These are phyloP conservation scores for Orthosia gracilis DNA, from an alignment of 2,888 invertebrate species.

Conservation along the genomic window DNA sequence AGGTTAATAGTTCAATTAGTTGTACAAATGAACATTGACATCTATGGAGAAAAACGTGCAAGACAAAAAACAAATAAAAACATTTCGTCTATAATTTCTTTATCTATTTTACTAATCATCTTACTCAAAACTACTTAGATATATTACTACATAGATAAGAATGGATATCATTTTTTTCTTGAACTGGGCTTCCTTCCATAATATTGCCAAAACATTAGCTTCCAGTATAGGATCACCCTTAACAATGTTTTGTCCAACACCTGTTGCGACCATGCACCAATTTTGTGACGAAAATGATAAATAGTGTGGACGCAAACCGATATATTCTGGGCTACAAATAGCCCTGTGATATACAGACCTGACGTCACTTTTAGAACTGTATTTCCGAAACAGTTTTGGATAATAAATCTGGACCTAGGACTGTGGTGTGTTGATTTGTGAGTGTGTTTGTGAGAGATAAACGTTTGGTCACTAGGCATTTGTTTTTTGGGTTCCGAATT, in stretches of 20 bases:
- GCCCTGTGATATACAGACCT: slow-evolving; percentile 45
- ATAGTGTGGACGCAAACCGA: slow-evolving; percentile 55
- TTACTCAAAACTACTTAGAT: too few species aligned
- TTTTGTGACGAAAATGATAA: slow-evolving; percentile 62
- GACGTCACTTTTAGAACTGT: slow-evolving; percentile 41
- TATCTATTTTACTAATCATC: too few species aligned
- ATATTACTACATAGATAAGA: too few species aligned
- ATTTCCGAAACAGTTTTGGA: slow-evolving; percentile 56
- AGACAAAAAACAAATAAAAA: too few species aligned
- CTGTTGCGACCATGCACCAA: slow-evolving; percentile 66
- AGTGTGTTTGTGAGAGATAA: slow-evolving; percentile 52
- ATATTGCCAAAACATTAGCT: slow-evolving; percentile 23
- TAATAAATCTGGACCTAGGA: slow-evolving; percentile 50
- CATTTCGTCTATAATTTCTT: too few species aligned
- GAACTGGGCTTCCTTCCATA: too few species aligned
- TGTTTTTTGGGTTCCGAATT: slow-evolving; percentile 28
- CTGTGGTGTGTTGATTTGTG: slow-evolving; percentile 56
- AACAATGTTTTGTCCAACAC: slow-evolving; percentile 49
- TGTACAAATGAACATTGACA: too few species aligned
- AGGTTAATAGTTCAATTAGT: too few species aligned
- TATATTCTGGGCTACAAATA: slow-evolving; percentile 52
- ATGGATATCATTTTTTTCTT: not conserved
- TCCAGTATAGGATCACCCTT: slow-evolving; percentile 20
- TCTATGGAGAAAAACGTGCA: too few species aligned
- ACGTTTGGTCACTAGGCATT: slow-evolving; percentile 33